These are phyloP conservation scores for Eupithecia pulchellata DNA, from an alignment of 2,888 invertebrate species.

Conservation along the genomic window DNA sequence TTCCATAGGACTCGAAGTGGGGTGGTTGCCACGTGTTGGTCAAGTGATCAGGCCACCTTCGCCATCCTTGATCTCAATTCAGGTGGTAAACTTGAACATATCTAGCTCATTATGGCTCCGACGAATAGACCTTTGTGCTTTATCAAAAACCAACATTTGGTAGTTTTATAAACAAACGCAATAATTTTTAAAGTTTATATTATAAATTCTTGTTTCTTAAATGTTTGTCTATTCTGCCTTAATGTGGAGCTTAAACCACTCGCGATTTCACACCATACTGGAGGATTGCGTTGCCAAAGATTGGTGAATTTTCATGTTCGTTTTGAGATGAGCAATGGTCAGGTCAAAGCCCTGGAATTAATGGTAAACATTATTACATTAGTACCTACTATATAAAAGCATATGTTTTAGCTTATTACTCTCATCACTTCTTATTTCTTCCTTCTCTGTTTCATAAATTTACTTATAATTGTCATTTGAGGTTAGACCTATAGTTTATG, in stretches of 20 bases:
- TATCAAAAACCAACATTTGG: background rate
- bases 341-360: background rate
- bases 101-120: background rate
- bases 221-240: background rate
- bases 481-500: too few species aligned
- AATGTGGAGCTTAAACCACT: background rate
- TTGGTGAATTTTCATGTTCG: background rate
- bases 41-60: background rate
- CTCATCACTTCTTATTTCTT: too few species aligned
- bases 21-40: background rate
- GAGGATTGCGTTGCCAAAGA: background rate
- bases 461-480: too few species aligned
- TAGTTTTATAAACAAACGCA: background rate
- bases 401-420: too few species aligned
- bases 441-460: too few species aligned
- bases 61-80: background rate
- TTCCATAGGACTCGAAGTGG: constrained; percentile 51
- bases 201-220: background rate
- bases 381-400: too few species aligned
- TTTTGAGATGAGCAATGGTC: background rate
- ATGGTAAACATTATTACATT: background rate
- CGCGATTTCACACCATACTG: background rate
- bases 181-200: background rate
- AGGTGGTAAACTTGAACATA: background rate
- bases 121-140: background rate